These are phyloP conservation scores for Poecile atricapillus DNA, from an alignment of 2,113 vertebrate genomes.

Conservation along the genomic window DNA sequence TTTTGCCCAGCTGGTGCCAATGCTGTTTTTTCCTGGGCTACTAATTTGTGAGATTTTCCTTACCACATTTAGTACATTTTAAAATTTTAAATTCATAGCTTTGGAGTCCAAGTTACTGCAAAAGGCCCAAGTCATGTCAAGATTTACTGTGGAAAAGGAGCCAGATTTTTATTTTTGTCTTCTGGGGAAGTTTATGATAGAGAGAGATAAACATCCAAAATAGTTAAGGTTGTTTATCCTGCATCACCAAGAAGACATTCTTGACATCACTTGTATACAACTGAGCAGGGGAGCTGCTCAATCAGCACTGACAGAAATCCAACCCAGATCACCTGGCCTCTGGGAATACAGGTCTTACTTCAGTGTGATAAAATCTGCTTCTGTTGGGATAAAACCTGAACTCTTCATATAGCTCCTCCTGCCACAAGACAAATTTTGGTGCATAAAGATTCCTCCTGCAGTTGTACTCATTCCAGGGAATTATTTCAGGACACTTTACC, in stretches of 20 bases:
- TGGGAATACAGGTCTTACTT: neutral
- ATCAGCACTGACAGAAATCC: neutral
- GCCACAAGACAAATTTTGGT: neutral
- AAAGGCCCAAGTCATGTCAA: neutral
- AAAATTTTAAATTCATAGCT: neutral
- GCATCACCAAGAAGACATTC: conserved; percentile 6
- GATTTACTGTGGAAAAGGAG: conserved; percentile 29
- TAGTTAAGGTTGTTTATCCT: conserved; percentile 47
- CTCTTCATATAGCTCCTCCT: neutral
- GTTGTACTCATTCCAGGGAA: neutral
- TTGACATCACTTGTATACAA: conserved; percentile 42
- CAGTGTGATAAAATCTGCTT: conserved; percentile 1
- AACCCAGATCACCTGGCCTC: neutral
- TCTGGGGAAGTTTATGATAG: conserved; percentile 61
- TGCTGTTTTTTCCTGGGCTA: neutral
- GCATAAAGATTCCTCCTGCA: neutral
- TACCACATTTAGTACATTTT: neutral
- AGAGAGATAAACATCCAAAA: conserved; percentile 63
- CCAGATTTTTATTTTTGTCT: conserved; percentile 44
- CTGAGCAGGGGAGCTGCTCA: neutral
- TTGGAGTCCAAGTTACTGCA: neutral
- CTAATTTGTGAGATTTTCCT: neutral
- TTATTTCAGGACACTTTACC: neutral
- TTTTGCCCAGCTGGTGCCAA: neutral
- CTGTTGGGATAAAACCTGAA: neutral